Conservation (phyloP, 2,113 vertebrate species). For the Cygnus atratus region DNA sequence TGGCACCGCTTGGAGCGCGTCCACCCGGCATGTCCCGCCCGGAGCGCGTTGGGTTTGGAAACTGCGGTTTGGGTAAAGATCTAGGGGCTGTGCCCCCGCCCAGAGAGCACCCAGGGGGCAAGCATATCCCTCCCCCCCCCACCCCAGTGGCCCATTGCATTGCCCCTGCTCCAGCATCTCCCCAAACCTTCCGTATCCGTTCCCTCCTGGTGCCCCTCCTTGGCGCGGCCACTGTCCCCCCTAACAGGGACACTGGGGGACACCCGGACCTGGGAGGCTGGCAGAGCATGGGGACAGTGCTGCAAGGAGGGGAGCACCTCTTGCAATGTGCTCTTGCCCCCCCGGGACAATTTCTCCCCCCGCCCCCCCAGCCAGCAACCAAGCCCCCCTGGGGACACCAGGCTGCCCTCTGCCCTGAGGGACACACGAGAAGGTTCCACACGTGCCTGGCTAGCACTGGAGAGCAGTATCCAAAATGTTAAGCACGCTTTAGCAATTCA, state of each 20-base stretch:
- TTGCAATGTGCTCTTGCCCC: background rate
- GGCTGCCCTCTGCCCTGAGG: background rate
- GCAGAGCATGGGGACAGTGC: too few relatives aligned
- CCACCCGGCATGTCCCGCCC: too few relatives aligned
- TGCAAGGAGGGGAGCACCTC: background rate
- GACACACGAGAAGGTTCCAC: background rate
- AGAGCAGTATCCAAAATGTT: background rate
- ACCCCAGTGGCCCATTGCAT: background rate
- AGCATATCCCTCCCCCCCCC: background rate
- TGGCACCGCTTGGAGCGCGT: too few relatives aligned
- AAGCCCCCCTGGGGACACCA: background rate
- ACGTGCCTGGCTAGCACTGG: accelerated
- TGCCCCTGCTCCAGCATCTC: background rate
- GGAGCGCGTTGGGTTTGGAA: background rate
- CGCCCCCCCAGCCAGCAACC: background rate
- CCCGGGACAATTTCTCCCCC: background rate
- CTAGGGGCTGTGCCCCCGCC: background rate
- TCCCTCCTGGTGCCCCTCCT: background rate
- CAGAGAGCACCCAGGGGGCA: background rate
- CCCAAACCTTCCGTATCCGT: accelerated
- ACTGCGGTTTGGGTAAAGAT: background rate
- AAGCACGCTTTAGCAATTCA: accelerated
- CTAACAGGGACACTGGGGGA: background rate
- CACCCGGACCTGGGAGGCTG: accelerated
- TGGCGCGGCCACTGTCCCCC: background rate